Conservation (phyloP, 2,888 invertebrate genomes). For the Drosophila anomalata region DNA sequence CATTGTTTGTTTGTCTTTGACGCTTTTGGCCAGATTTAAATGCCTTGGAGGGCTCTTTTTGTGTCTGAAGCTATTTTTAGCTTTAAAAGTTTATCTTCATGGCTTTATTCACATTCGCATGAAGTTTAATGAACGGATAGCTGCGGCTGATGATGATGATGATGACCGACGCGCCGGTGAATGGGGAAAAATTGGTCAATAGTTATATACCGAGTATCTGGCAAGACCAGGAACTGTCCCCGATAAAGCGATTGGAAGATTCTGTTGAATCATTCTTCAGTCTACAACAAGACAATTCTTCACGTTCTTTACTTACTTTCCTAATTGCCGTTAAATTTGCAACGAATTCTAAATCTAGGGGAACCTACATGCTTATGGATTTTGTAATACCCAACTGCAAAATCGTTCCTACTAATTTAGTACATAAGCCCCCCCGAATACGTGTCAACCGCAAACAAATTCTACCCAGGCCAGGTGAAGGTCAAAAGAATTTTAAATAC, state of each 20-base stretch:
- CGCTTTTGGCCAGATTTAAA: conserved; percentile 36
- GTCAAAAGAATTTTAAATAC: conserved; percentile 61
- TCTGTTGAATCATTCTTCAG: conserved; percentile 48
- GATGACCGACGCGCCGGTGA: conserved; percentile 27
- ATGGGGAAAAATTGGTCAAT: conserved; percentile 40
- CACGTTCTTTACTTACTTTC: conserved; percentile 49
- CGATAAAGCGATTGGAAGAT: conserved; percentile 33
- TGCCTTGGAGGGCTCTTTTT: conserved; percentile 28
- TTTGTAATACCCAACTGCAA: conserved; percentile 4
- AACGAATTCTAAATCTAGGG: conserved; percentile 32
- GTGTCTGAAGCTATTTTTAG: conserved; percentile 36
- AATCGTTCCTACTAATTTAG: conserved; percentile 7
- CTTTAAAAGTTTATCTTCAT: conserved; percentile 12
- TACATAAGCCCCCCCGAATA: conserved; percentile 34
- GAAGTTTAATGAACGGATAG: conserved; percentile 45
- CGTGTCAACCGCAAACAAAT: conserved; percentile 34
- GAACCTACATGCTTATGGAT: conserved; percentile 2
- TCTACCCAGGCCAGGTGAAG: conserved; percentile 49
- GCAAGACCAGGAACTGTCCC: conserved; percentile 35
- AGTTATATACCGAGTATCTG: conserved; percentile 21
- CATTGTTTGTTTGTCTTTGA: conserved; percentile 50
- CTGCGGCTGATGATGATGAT: conserved; percentile 13
- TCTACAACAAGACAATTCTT: conserved; percentile 13
- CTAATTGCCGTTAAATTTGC: conserved; percentile 67
- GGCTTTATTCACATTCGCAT: conserved; percentile 29